phyloP scores from a whole-genome alignment of 1,140 invertebrate genomes.

The Melipona quadrifasciata region DNA sequence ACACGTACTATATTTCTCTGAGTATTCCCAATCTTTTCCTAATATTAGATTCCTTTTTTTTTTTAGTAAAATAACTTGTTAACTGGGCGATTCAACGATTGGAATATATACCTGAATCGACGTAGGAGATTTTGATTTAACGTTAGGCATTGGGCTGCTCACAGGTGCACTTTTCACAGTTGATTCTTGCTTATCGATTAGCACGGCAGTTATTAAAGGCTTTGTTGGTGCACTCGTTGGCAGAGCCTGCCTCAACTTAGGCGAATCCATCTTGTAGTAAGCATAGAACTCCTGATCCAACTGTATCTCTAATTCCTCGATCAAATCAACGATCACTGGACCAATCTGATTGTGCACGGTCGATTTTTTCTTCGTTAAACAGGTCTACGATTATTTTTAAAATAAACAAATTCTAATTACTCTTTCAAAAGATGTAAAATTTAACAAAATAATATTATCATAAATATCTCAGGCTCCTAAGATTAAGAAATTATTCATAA shows the following conservation, averaged over 20 bases:
- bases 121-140: constrained; percentile 42
- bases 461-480: background rate
- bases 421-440: background rate
- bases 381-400: constrained; percentile 2
- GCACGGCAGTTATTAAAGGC: constrained; percentile 36
- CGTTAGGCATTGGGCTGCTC: background rate
- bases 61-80: background rate
- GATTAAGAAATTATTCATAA: background rate
- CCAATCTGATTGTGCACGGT: constrained; percentile 77
- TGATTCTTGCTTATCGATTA: constrained; percentile 57
- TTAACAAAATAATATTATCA: background rate
- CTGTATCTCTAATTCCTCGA: constrained; percentile 81
- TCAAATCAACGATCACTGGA: constrained; percentile 82
- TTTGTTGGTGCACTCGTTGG: constrained; percentile 51
- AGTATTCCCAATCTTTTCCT: constrained; percentile 19
- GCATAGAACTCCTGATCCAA: constrained; percentile 76
- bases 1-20: constrained; percentile 37
- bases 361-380: constrained; percentile 55
- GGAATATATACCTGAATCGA: constrained; percentile 42
- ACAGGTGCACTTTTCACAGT: constrained; percentile 52
- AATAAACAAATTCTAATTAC: too few relatives aligned
- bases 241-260: constrained; percentile 63
- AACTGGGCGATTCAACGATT: background rate
- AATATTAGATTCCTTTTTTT: background rate
- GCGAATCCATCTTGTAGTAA: constrained; percentile 71